Evolutionary conservation across 1,140 invertebrate genomes (phyloP).

Genomic region (Drosophila malerkotliana): DNA sequence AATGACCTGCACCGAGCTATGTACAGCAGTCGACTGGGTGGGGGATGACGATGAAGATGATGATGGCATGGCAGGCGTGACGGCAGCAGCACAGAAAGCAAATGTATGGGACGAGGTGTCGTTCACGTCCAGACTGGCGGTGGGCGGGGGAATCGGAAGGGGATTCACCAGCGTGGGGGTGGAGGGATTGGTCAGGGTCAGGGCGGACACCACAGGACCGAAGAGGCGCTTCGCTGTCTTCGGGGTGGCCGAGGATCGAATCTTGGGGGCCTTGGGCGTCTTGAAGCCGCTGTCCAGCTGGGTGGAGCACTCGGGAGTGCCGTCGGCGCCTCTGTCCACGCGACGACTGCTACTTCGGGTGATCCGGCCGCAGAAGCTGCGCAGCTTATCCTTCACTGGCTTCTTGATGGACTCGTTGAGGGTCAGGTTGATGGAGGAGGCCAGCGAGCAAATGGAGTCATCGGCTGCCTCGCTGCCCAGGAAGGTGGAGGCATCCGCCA

Average conservation of each 20-base stretch:
- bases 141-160: conserved; percentile 12
- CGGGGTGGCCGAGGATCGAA: conserved; percentile 39
- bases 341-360: conserved; percentile 73
- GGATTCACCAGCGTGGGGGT: conserved; percentile 9
- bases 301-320: conserved; percentile 43
- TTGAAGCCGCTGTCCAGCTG: conserved; percentile 67
- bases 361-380: conserved; percentile 66
- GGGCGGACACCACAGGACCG: conserved; percentile 37
- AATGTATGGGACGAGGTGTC: conserved; percentile 30
- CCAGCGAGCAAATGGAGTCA: conserved; percentile 74
- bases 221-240: conserved; percentile 68
- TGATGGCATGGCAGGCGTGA: conserved; percentile 10
- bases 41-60: conserved; percentile 32
- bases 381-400: conserved; percentile 76
- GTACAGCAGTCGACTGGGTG: conserved; percentile 28
- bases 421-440: conserved; percentile 68
- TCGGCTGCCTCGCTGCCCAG: conserved; percentile 64
- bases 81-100: conserved; percentile 45
- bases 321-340: conserved; percentile 32
- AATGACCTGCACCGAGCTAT: conserved; percentile 48
- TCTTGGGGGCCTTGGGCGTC: conserved; percentile 73
- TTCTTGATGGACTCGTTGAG: conserved; percentile 78
- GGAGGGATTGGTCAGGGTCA: conserved; percentile 29
- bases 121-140: conserved; percentile 11
- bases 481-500: conserved; percentile 55